Base-by-base conservation (phyloP, 2,113 vertebrate genomes). In the Nycticorax nycticorax region DNA sequence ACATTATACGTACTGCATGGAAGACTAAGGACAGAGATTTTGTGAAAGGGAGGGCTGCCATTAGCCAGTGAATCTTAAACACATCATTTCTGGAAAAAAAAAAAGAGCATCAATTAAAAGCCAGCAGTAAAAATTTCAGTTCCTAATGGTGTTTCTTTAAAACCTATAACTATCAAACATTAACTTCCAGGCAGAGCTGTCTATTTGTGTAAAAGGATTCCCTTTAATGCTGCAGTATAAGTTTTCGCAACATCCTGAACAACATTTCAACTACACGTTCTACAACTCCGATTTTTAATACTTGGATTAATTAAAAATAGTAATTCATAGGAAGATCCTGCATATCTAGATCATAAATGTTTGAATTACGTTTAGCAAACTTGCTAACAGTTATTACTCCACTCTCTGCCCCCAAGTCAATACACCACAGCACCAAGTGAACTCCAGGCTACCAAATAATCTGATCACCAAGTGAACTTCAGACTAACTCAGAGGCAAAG, bases 31-130 rank as follows among this genome's bases (percentile, higher is more conserved):
- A 99, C 8, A 99, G 97, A 2, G 98, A 99, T 77, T 99, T 99
- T 78, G 98, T 99, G 94, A 99, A 99, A n/a, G 99, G 99, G 35
- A 99, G 98, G 41, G 98, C 98, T 7, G 98, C 98, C 99, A 99
- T 99, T 53, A 99, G 94, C 99, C 99, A 99, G 95, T 99, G 99
- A 97, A 99, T 99, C 96, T 99, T 99, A 92, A 99, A 99, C 1
- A 98, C 98, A 37, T 99, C 98, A 26, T 97, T 98, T 96, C 99
- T 99, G 57, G 2, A 60, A 92, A 91, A 30, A 30, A 39, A 83
- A 9, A 3, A 84, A 57, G 7, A 47, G 19, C 8, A 50, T 45
- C 21, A 92, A 6, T 66, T 37, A 64, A 68, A 62, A 82, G 18
- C 3, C 50, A 94, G 26, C 17, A 80, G 39, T 20, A 78, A 73